phyloP scores from a whole-genome alignment of 2,797 vertebrate species.

The Alosa sapidissima region DNA sequence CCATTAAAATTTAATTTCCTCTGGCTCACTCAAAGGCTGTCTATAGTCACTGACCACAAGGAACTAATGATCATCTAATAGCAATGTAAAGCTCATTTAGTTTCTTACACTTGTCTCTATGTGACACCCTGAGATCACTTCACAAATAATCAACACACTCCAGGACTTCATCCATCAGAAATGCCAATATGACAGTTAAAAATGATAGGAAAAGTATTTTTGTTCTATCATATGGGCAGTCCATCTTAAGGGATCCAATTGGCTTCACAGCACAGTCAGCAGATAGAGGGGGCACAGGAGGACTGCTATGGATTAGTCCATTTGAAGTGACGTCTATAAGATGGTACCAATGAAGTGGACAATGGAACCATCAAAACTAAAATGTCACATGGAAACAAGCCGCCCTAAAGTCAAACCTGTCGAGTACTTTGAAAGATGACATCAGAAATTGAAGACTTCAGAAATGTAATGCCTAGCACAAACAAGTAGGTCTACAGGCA shows the following conservation, averaged over 20 bases:
- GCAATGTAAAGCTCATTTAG: background rate
- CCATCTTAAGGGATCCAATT: background rate
- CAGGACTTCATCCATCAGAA: background rate
- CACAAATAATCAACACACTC: background rate
- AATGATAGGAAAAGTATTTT: background rate
- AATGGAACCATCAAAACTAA: background rate
- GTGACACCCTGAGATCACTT: background rate
- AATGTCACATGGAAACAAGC: no score
- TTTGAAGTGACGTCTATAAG: background rate
- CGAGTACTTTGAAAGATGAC: no score
- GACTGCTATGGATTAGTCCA: background rate
- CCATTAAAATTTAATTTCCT: background rate
- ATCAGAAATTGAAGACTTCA: no score
- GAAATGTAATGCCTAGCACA: no score
- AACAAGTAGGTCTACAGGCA: no score
- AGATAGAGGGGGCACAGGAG: background rate
- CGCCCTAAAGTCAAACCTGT: no score
- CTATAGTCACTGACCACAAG: background rate
- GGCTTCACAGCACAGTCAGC: background rate
- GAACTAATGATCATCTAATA: background rate
- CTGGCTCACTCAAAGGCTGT: background rate
- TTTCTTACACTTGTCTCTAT: background rate
- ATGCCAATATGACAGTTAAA: background rate
- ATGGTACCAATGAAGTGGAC: background rate
- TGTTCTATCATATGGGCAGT: background rate